A percentile compares a stretch with the other conserved stretches of the same genome.
These are phyloP conservation scores for Temnothorax curvispinosus DNA, from an alignment of 1,140 invertebrate species.

Conservation along the genomic window DNA sequence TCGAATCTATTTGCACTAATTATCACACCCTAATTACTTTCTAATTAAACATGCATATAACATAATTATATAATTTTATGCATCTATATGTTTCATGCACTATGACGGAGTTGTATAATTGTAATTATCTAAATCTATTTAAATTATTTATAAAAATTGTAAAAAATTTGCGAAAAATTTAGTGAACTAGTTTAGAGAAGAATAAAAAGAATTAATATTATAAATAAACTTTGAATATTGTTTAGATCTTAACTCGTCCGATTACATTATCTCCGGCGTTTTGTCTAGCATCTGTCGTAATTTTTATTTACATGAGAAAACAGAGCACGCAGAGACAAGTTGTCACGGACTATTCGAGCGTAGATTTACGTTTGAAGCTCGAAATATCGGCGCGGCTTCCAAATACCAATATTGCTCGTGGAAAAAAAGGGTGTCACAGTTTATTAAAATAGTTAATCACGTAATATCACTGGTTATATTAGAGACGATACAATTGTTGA, in stretches of 20 bases:
- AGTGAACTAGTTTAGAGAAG: not conserved
- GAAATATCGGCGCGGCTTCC: not conserved
- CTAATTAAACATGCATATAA: constrained; percentile 2
- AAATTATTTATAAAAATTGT: not conserved
- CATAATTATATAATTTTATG: not conserved
- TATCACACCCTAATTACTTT: not conserved
- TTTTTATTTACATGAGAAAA: not conserved
- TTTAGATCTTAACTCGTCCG: not conserved
- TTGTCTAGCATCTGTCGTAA: not conserved
- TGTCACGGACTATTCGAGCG: not conserved
- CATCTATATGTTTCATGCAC: not conserved
- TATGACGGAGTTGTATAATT: not conserved
- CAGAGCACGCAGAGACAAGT: not conserved
- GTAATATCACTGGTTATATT: constrained; percentile 56
- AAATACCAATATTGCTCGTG: constrained; percentile 39
- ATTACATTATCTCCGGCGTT: not conserved
- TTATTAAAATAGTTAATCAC: constrained; percentile 56
- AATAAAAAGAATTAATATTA: not conserved
- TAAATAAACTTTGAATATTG: not conserved
- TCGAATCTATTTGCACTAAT: not conserved
- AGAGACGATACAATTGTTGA: constrained; percentile 59
- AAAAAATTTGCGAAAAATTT: not conserved
- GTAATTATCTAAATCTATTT: not conserved
- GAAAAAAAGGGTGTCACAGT: not conserved
- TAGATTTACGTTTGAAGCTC: not conserved